Percentiles rank a stretch among this genome's conserved stretches.
Evolutionary conservation across 2,113 vertebrate species (phyloP).

Genomic region (Vanacampus margaritifer): DNA sequence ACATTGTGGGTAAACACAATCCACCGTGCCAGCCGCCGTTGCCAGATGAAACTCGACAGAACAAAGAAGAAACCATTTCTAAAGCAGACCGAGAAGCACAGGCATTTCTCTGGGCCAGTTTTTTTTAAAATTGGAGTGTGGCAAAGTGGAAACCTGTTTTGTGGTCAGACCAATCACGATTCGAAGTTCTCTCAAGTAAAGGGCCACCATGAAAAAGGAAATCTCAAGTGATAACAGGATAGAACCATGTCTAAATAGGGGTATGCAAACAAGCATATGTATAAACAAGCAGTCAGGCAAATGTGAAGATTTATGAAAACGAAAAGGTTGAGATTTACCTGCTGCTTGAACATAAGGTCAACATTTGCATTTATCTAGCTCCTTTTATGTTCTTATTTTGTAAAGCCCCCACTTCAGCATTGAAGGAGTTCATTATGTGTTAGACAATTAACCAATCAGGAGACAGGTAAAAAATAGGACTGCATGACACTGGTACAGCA

Average conservation of each 20-base stretch:
- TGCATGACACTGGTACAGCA: neutral
- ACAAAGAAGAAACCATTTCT: no score
- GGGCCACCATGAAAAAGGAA: conserved; percentile 7
- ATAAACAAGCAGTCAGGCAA: conserved; percentile 8
- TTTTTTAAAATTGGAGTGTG: no score
- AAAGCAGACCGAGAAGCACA: no score
- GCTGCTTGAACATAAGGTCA: conserved; percentile 36
- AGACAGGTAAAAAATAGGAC: neutral
- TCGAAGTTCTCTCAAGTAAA: conserved; percentile 6
- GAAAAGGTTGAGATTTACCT: conserved; percentile 49
- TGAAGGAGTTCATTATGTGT: neutral
- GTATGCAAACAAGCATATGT: neutral
- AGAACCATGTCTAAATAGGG: neutral
- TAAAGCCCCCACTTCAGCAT: neutral
- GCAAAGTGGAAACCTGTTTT: no score
- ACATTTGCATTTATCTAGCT: conserved; percentile 50
- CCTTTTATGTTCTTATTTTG: conserved; percentile 9
- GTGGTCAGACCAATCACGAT: no score
- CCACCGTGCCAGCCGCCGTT: no score
- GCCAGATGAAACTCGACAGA: no score
- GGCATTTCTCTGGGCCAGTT: no score
- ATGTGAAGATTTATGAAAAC: conserved; percentile 33
- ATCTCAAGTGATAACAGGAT: neutral
- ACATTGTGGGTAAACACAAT: no score
- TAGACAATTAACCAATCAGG: neutral